phyloP scores from a whole-genome alignment of 2,797 vertebrate species.

The Nannoperca obscura region DNA sequence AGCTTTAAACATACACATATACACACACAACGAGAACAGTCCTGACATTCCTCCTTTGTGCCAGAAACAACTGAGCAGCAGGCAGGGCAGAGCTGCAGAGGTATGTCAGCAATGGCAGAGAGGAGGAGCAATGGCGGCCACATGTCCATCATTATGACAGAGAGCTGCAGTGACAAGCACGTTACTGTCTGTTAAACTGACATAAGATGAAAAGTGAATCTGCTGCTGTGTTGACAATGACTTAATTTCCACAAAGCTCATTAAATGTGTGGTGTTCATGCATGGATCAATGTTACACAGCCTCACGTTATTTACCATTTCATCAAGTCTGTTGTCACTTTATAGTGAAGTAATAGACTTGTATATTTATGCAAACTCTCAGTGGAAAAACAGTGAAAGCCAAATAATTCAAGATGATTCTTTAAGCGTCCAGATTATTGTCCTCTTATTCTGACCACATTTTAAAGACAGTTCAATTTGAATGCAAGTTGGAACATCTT shows the following conservation, averaged over 20 bases:
- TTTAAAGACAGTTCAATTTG: not conserved
- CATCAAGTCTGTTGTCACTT: not conserved
- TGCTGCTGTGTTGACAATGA: conserved; percentile 11
- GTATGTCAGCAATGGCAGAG: conserved; percentile 72
- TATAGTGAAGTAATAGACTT: not conserved
- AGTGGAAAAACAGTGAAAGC: not conserved
- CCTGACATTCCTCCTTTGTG: conserved; percentile 49
- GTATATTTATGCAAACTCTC: not conserved
- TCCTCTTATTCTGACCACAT: not conserved
- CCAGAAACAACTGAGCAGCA: conserved; percentile 53
- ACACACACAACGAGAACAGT: conserved; percentile 29
- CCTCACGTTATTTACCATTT: not conserved
- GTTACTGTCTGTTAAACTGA: conserved; percentile 10
- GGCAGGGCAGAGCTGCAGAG: conserved; percentile 62
- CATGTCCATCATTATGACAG: conserved; percentile 50
- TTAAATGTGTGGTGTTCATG: conserved; percentile 10
- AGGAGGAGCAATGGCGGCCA: conserved; percentile 47
- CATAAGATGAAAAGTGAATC: not conserved
- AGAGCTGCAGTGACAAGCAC: conserved; percentile 34
- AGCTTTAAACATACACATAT: conserved; percentile 12
- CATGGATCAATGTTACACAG: conserved; percentile 4
- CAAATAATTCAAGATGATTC: not conserved
- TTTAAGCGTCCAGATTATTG: not conserved
- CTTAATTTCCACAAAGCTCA: not conserved
- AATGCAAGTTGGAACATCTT: not conserved